These are phyloP conservation scores for human DNA, from an alignment of 2,113 vertebrate genomes.

Conservation along the genomic window DNA sequence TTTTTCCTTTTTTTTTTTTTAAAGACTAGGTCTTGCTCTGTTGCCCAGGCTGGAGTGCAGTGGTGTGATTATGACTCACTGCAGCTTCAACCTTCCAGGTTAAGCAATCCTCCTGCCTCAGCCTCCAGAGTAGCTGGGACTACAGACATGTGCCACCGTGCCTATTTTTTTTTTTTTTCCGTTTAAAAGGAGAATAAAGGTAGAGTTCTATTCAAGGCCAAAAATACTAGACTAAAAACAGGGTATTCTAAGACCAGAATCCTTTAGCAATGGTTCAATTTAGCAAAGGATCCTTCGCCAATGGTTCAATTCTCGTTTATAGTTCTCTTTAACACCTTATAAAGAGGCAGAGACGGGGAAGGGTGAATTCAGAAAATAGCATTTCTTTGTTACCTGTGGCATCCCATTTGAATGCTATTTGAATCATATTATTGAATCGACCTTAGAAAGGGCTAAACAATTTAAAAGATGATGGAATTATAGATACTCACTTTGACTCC, in stretches of 20 bases:
- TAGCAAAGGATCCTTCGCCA: background rate
- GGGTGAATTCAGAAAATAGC: background rate
- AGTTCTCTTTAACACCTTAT: background rate
- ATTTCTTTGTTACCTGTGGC: background rate
- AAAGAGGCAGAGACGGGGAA: background rate
- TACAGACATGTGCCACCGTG: no score
- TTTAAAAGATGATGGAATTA: background rate
- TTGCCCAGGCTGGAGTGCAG: no score
- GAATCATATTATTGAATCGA: background rate
- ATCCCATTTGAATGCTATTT: background rate
- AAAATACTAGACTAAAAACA: background rate
- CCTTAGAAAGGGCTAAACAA: background rate
- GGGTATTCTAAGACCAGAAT: background rate
- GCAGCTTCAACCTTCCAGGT: no score
- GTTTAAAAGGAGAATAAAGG: background rate
- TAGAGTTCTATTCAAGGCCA: background rate
- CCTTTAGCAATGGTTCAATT: background rate
- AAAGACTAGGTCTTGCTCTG: no score
- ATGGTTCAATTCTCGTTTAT: background rate
- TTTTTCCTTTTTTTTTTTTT: no score
- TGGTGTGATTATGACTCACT: no score
- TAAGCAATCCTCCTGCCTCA: no score
- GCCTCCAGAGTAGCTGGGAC: no score
- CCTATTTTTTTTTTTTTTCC: background rate
- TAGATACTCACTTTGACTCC: constrained; percentile 94